Conservation (phyloP, 2,113 vertebrate genomes). For the Peromyscus polionotus region DNA sequence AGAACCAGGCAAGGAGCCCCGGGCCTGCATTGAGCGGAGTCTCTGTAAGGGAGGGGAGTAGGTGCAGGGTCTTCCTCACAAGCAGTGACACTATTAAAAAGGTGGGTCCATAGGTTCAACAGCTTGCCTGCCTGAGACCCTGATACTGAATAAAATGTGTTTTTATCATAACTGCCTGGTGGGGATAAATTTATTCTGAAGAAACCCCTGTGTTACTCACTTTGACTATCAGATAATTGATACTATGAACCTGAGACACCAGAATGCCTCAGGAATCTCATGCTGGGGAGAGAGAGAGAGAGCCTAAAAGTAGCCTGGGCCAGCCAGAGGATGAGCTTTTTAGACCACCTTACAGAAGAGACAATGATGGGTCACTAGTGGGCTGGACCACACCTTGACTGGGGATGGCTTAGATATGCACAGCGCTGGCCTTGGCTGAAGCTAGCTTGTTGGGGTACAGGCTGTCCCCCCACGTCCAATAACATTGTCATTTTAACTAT, state of each 20-base stretch:
- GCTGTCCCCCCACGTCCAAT: background rate
- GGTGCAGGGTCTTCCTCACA: background rate
- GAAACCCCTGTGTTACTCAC: background rate
- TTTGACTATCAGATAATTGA: background rate
- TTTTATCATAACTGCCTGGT: background rate
- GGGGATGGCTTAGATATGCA: background rate
- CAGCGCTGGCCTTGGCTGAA: background rate
- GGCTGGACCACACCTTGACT: background rate
- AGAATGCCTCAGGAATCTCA: background rate
- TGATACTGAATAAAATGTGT: constrained; percentile 29
- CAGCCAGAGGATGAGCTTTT: background rate
- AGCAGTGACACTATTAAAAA: background rate
- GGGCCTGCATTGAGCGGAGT: background rate
- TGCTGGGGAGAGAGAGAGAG: background rate
- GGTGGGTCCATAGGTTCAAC: background rate
- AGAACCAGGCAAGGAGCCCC: background rate
- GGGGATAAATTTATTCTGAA: background rate
- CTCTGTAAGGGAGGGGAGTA: background rate
- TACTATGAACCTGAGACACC: background rate
- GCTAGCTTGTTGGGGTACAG: background rate
- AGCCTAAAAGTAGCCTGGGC: background rate
- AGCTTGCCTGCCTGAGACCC: background rate
- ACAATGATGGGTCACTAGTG: background rate
- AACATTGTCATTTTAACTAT: background rate
- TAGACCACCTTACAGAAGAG: background rate